phyloP scores from a whole-genome alignment of 2,888 invertebrate species.

The Thereva unica region DNA sequence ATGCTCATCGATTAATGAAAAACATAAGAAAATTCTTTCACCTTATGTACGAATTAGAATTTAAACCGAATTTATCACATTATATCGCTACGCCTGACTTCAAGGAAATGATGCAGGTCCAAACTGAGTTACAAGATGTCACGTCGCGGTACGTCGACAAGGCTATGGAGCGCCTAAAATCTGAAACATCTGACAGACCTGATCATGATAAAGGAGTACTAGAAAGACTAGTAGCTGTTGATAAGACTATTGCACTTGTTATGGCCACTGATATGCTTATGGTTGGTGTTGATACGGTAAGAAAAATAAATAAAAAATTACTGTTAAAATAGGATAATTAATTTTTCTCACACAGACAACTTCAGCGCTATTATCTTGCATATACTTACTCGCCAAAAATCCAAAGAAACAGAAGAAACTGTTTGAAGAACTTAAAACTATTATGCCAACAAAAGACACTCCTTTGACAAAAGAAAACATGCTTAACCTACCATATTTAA shows the following conservation, averaged over 20 bases:
- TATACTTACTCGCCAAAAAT: constrained; percentile 68
- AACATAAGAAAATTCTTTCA: constrained; percentile 39
- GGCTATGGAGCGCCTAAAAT: constrained; percentile 51
- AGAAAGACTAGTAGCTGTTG: constrained; percentile 66
- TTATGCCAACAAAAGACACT: constrained; percentile 56
- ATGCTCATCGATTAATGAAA: constrained; percentile 36
- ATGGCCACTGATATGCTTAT: constrained; percentile 74
- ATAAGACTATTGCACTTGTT: constrained; percentile 65
- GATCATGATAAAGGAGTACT: constrained; percentile 64
- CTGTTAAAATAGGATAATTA: not conserved
- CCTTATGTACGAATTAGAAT: constrained; percentile 46
- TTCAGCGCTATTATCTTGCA: constrained; percentile 61
- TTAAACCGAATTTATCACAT: constrained; percentile 53
- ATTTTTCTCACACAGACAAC: constrained; percentile 58
- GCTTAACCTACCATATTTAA: constrained; percentile 65
- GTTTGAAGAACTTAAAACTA: constrained; percentile 61
- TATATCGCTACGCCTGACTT: constrained; percentile 50
- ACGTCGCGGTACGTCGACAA: constrained; percentile 51
- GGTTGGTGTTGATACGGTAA: constrained; percentile 75
- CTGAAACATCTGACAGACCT: constrained; percentile 52
- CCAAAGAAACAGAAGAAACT: constrained; percentile 67
- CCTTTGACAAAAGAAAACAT: constrained; percentile 57
- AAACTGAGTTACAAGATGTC: constrained; percentile 49
- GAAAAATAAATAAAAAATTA: constrained; percentile 32
- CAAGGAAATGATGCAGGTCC: constrained; percentile 46